Conservation (phyloP, 2,797 vertebrate species). For the Champsocephalus esox region DNA sequence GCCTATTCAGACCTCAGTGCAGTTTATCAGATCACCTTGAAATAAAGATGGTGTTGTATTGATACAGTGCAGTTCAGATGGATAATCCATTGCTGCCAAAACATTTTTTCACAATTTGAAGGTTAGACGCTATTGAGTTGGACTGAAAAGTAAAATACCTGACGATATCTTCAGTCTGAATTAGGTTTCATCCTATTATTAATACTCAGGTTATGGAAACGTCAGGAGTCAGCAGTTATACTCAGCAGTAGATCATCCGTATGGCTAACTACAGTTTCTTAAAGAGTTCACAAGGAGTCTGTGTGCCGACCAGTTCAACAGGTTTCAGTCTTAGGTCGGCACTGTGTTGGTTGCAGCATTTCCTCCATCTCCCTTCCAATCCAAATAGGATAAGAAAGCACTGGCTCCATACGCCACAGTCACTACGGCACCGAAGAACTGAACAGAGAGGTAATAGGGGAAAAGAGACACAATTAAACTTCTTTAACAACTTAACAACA, state of each 20-base stretch:
- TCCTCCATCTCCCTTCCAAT: conserved; percentile 87
- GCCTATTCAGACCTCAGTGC: neutral
- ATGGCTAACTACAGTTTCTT: neutral
- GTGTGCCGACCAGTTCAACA: neutral
- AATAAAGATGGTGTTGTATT: neutral
- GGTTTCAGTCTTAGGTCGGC: conserved; percentile 70
- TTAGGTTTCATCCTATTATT: conserved; percentile 5
- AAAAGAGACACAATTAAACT: neutral
- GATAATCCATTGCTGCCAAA: neutral
- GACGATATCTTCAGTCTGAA: neutral
- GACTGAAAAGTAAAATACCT: neutral
- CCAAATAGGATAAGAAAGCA: conserved; percentile 89
- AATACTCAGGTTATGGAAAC: neutral
- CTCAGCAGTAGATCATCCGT: neutral
- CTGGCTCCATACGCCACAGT: conserved; percentile 87
- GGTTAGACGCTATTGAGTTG: neutral
- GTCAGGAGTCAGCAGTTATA: neutral
- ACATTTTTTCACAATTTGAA: neutral
- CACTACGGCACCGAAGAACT: conserved; percentile 91
- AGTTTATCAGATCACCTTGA: neutral
- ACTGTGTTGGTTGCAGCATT: conserved; percentile 88
- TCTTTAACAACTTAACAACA: neutral
- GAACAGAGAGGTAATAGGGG: conserved; percentile 1
- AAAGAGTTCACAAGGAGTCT: neutral
- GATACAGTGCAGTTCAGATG: neutral